These are phyloP conservation scores for Anadara kagoshimensis DNA, from an alignment of 1,140 invertebrate species.

Conservation along the genomic window DNA sequence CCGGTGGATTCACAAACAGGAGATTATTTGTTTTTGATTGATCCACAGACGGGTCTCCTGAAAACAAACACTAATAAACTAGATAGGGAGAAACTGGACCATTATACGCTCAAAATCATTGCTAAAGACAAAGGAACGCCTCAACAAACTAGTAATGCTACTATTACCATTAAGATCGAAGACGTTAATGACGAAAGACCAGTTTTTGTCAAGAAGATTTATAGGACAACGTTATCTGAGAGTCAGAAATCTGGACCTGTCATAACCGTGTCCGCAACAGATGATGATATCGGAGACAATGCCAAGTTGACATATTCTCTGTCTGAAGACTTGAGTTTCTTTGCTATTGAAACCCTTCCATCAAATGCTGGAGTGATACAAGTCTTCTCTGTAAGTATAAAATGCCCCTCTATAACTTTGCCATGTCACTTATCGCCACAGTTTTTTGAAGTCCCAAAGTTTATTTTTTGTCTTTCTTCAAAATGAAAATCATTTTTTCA, in stretches of 20 bases:
- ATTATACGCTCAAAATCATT: constrained; percentile 70
- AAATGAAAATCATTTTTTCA: no score
- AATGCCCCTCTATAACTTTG: no score
- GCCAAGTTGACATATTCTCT: constrained; percentile 57
- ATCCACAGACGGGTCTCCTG: constrained; percentile 51
- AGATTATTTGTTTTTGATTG: constrained; percentile 46
- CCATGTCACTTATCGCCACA: no score
- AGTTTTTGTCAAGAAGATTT: constrained; percentile 54
- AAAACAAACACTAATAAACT: constrained; percentile 51
- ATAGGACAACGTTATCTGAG: constrained; percentile 54
- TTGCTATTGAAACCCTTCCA: constrained; percentile 53
- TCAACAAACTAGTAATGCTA: constrained; percentile 73
- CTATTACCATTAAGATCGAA: constrained; percentile 84
- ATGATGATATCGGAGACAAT: constrained; percentile 63
- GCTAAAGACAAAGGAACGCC: constrained; percentile 90
- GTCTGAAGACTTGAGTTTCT: constrained; percentile 41
- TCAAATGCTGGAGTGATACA: constrained; percentile 59
- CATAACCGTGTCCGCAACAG: constrained; percentile 56
- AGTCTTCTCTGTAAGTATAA: constrained; percentile 53
- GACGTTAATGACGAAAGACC: constrained; percentile 54
- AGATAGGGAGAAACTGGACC: constrained; percentile 49
- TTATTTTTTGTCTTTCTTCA: no score
- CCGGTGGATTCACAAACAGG: constrained; percentile 36
- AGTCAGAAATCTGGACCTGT: constrained; percentile 56
- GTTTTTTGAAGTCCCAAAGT: no score